Base-by-base conservation (phyloP, 2,888 invertebrate species). In the Nasonia oneida region DNA sequence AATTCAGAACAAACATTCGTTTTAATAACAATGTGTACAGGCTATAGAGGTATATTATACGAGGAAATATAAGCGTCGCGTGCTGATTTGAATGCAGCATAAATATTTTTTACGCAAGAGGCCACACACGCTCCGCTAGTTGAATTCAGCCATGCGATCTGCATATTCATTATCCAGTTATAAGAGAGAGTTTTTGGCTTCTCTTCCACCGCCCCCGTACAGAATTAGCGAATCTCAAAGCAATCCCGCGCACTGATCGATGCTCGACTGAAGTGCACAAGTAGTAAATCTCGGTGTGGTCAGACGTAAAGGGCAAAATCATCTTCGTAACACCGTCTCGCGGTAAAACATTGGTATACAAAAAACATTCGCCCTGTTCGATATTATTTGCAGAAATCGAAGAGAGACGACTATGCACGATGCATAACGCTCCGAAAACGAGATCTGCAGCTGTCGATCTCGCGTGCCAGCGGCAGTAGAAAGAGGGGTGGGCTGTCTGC, bases 391-490 rank as follows among this genome's bases (percentile, higher is more conserved):
- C 53, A 80, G 50, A 47, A 47, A 47, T 47, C 47, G 61, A 0
- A 37, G 37, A 4, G 37, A 37, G 23, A 71, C n/a, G 15, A 18
- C 37, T 5, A 5, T 3, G 2, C 2, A 2, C 15, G 39, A 18
- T 81, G 74, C 33, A 23, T 3, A 23, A 8, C 3, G 70, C 37
- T 57, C 33, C 29, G 39, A 78, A 78, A 73, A 71, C 37, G 57
- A 84, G 57, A 81, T 81, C 75, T 57, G 70, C 47, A 42, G 1
- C 42, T 57, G 75, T 80, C 57, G 84, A 85, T 85, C 83, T 83
- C 80, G 80, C 80, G 80, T 84, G 70, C 42, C 3, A 33, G 12
- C 14, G 6, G n/a, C 23, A 67, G 76, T n/a, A 3, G 64, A 23
- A 29, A 29, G 1, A 29, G 37, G 37, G 37, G 14, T 39, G 29